Conservation (phyloP, 2,888 invertebrate genomes). For the Buathra laborator region DNA sequence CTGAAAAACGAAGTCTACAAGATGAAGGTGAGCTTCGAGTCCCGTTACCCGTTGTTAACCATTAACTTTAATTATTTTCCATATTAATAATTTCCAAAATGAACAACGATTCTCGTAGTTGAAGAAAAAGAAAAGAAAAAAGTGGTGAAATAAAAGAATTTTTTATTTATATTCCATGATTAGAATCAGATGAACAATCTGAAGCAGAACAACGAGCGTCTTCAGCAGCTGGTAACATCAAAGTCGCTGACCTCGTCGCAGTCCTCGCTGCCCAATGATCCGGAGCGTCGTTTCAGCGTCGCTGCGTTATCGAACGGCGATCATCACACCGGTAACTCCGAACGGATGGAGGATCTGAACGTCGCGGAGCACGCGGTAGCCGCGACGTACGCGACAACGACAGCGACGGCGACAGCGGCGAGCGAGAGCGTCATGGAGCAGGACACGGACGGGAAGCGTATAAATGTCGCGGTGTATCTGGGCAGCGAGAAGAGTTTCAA, state of each 20-base stretch:
- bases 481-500: constrained; percentile 89
- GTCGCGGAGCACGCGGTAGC: constrained; percentile 79
- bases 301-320: constrained; percentile 82
- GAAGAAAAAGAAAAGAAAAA: neutral
- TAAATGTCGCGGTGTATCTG: constrained; percentile 94
- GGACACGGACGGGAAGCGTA: constrained; percentile 94
- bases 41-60: neutral
- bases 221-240: constrained; percentile 93
- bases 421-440: constrained; percentile 82
- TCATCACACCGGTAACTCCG: constrained; percentile 67
- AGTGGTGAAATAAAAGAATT: neutral
- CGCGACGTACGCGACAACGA: constrained; percentile 73
- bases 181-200: constrained; percentile 98
- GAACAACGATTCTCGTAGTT: neutral
- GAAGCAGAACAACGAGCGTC: constrained; percentile 98
- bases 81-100: no score
- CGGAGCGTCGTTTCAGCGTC: constrained; percentile 84
- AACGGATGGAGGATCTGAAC: constrained; percentile 80
- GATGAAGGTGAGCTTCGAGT: constrained; percentile 92
- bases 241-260: constrained; percentile 87
- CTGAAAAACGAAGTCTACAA: constrained; percentile 98
- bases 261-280: constrained; percentile 85
- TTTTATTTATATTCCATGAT: constrained; percentile 65
- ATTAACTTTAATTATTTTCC: no score
- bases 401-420: constrained; percentile 67